A percentile compares a stretch with the other conserved stretches of the same genome.
phyloP scores from a whole-genome alignment of 2,888 invertebrate species.

The Eudemis profundana region DNA sequence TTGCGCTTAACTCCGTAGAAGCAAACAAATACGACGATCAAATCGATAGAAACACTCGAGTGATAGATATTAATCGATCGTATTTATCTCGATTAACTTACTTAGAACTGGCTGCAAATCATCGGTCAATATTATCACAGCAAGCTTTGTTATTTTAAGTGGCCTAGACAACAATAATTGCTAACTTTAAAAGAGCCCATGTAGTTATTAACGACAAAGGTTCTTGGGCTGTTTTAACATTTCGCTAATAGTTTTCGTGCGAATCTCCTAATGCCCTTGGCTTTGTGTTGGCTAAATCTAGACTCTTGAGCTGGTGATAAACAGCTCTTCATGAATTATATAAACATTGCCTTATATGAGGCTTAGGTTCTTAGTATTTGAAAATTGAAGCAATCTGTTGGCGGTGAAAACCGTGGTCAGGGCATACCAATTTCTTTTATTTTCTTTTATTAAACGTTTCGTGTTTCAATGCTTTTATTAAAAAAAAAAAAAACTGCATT shows the following conservation, averaged over 20 bases:
- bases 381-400: not conserved
- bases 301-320: slow-evolving; percentile 34
- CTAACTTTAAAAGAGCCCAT: not conserved
- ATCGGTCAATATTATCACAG: slow-evolving; percentile 31
- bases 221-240: slow-evolving; percentile 1
- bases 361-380: slow-evolving; percentile 8
- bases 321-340: slow-evolving; percentile 16
- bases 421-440: too few relatives aligned
- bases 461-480: too few relatives aligned
- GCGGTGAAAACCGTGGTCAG: not conserved
- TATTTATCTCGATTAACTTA: slow-evolving; percentile 67
- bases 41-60: slow-evolving; percentile 53
- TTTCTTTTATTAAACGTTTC: too few relatives aligned
- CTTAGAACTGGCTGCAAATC: slow-evolving; percentile 51
- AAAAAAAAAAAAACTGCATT: too few relatives aligned
- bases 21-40: slow-evolving; percentile 49
- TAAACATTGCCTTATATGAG: slow-evolving; percentile 6
- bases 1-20: not conserved
- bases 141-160: slow-evolving; percentile 35
- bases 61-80: slow-evolving; percentile 67
- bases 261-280: slow-evolving; percentile 28
- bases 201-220: too few relatives aligned
- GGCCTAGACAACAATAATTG: slow-evolving; percentile 19
- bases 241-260: slow-evolving; percentile 11
- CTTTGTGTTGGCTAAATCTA: slow-evolving; percentile 19